These are phyloP conservation scores for Caenorhabditis sp. DNA, from an alignment of 2,888 invertebrate genomes.

Conservation along the genomic window DNA sequence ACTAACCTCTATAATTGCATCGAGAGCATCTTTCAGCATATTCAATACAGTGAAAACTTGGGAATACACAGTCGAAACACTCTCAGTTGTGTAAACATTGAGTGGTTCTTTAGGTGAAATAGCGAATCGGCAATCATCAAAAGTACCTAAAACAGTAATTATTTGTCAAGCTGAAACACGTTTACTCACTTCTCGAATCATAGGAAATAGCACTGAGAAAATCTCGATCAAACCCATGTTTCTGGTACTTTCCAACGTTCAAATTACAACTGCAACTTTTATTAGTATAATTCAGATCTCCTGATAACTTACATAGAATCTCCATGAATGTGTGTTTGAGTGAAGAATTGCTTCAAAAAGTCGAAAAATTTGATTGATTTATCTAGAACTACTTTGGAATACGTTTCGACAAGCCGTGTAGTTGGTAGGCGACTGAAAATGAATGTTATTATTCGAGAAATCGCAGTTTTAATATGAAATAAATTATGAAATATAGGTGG, in stretches of 20 bases:
- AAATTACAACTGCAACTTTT: neutral
- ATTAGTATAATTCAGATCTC: neutral
- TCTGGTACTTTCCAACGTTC: neutral
- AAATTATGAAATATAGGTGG: too few species aligned
- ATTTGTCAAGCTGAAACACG: neutral
- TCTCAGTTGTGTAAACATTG: slow-evolving; percentile 25
- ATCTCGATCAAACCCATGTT: slow-evolving; percentile 16
- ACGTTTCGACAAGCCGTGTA: slow-evolving; percentile 25
- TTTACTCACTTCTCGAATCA: slow-evolving; percentile 12
- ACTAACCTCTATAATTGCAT: slow-evolving; percentile 21
- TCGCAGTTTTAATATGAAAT: neutral
- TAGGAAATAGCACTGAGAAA: slow-evolving; percentile 28
- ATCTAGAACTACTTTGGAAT: slow-evolving; percentile 18
- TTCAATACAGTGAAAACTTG: slow-evolving; percentile 31
- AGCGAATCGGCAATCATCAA: slow-evolving; percentile 13
- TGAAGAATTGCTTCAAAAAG: slow-evolving; percentile 37
- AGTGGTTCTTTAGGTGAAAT: slow-evolving; percentile 26
- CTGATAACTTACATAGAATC: neutral
- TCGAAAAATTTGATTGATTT: slow-evolving; percentile 30
- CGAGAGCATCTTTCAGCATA: slow-evolving; percentile 26
- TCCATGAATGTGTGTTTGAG: slow-evolving; percentile 28
- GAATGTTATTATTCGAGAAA: neutral
- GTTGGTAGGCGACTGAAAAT: slow-evolving; percentile 10
- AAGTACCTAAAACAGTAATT: neutral
- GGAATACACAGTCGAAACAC: slow-evolving; percentile 21